These are phyloP conservation scores for Brachionichthys hirsutus DNA, from an alignment of 2,113 vertebrate species.

Conservation along the genomic window DNA sequence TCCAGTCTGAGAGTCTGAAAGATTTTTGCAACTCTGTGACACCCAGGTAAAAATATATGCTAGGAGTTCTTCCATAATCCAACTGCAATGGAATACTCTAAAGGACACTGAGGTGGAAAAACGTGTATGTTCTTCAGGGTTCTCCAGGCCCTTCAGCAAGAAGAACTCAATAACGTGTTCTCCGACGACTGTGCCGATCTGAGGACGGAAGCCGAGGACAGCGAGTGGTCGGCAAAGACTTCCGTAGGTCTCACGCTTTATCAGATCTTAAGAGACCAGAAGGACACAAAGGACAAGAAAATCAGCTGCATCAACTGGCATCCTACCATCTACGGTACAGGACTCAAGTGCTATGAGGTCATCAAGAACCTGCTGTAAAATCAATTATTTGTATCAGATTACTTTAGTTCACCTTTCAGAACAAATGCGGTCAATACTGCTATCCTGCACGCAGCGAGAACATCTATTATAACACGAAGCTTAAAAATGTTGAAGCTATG, in stretches of 20 bases:
- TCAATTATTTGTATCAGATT: neutral
- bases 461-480: neutral
- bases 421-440: neutral
- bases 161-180: conserved; percentile 85
- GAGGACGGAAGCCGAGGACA: conserved; percentile 55
- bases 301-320: conserved; percentile 89
- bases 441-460: too few relatives aligned
- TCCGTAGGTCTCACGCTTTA: conserved; percentile 79
- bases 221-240: conserved; percentile 69
- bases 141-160: conserved; percentile 86
- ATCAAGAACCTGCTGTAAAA: neutral
- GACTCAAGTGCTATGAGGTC: too few relatives aligned
- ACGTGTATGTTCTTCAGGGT: conserved; percentile 75
- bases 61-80: too few relatives aligned
- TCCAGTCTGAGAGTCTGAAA: conserved; percentile 75
- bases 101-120: neutral
- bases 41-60: conserved; percentile 72
- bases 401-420: neutral
- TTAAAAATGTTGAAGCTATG: neutral
- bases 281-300: conserved; percentile 77
- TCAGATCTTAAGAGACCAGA: conserved; percentile 83
- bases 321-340: conserved; percentile 84
- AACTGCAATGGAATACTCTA: too few relatives aligned
- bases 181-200: conserved; percentile 83
- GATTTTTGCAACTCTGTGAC: conserved; percentile 75